Base-by-base conservation (phyloP, 2,797 vertebrate genomes). In the Chelidonichthys spinosus region DNA sequence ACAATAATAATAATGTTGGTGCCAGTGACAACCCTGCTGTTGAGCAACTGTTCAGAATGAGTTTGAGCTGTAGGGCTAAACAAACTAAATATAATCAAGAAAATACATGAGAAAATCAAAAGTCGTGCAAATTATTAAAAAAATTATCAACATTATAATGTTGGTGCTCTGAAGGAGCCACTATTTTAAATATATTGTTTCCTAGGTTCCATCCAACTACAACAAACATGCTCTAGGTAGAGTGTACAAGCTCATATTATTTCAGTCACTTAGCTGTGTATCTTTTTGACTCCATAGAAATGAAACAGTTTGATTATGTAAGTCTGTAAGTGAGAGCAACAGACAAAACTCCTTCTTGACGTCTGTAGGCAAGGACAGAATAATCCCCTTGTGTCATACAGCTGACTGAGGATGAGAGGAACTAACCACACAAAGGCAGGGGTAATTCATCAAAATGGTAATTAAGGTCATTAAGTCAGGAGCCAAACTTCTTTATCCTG, bases 281-380 rank as follows among this genome's bases (percentile, higher is more conserved):
- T 25, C 0, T 6, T 33, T 32, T 37, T 32, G 14, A 43, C 36
- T 58, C 0, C 11, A 60, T 13, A 0, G 7, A 39, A 17, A 50
- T 18, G 0, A 8, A 62, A 62, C 4, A 43, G 15, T 44, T 13
- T 47, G 2, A 33, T 42, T 7, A 44, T 15, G 15, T 6, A 44
- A 18, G 11, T 18, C 2, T 35, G 2, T 1, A 39, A 75, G n/a
- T 8, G n/a, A 42, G 32, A 68, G 50, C 5, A 32, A 10, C 58
- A 93, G 89, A 7, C 77, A 81, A 85, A 95, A 95, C 37, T 95
- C 85, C 81, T 85, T 92, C 86, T 95, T 95, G 62, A 95, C 89
- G 75, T 95, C 93, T 95, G 80, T 62, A 72, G 64, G 4, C 6
- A 36, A 65, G 11, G 50, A 36, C 46, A 67, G 18, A 67, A 72